Evolutionary conservation across 2,888 invertebrate species (phyloP).

Genomic region (Hyles lineata): DNA sequence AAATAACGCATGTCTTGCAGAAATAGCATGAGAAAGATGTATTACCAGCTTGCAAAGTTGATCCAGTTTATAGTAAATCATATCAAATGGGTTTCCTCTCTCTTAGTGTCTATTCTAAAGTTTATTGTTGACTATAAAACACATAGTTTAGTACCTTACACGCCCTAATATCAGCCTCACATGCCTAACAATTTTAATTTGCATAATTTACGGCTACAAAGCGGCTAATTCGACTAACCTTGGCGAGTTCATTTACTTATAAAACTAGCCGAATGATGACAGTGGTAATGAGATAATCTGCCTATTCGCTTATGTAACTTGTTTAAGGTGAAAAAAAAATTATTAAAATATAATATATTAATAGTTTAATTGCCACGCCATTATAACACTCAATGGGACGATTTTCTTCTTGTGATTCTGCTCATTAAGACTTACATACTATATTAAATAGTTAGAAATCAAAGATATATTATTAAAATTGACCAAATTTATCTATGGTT

Average conservation of each 20-base stretch:
- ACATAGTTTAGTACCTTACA: neutral
- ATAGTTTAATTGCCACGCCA: no score
- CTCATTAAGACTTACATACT: no score
- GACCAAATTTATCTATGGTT: no score
- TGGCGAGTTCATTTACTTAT: conserved; percentile 65
- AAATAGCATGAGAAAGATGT: neutral
- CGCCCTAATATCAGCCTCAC: conserved; percentile 46
- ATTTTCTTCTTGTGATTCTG: no score
- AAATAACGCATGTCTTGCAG: neutral
- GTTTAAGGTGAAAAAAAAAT: neutral
- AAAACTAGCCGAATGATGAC: conserved; percentile 40
- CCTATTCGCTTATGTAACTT: conserved; percentile 44
- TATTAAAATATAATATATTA: no score
- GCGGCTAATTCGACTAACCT: conserved; percentile 59
- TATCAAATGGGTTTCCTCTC: neutral
- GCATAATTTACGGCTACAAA: conserved; percentile 56
- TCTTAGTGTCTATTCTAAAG: neutral
- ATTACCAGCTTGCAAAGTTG: neutral
- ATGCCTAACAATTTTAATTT: conserved; percentile 62
- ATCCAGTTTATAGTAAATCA: neutral
- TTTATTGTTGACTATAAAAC: neutral
- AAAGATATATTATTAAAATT: no score
- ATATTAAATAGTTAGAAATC: no score
- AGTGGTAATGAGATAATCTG: conserved; percentile 50
- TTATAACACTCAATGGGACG: no score